A percentile compares a stretch with the other conserved stretches of the same genome.
Conservation (phyloP, 1,140 invertebrate genomes). For the Littorina saxatilis region DNA sequence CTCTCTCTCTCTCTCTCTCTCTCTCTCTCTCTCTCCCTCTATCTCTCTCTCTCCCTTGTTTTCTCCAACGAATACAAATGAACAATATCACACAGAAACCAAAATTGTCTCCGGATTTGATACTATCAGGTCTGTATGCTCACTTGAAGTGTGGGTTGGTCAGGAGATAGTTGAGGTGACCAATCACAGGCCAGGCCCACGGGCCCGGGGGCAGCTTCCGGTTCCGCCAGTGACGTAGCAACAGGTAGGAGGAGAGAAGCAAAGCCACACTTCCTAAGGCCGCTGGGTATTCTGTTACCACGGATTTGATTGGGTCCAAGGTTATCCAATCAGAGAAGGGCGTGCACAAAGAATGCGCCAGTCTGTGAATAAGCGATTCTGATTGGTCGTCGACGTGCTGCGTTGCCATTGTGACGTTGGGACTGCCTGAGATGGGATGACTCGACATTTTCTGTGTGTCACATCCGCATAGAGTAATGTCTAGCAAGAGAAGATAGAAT, state of each 20-base stretch:
- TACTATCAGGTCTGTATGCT: too few species aligned
- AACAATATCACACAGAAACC: too few species aligned
- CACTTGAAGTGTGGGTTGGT: slow-evolving; percentile 45
- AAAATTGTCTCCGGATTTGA: too few species aligned
- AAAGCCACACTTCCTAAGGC: too few species aligned
- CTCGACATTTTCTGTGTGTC: too few species aligned
- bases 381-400: neutral
- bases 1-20: too few species aligned
- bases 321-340: neutral
- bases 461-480: too few species aligned
- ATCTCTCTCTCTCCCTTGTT: too few species aligned
- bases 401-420: neutral
- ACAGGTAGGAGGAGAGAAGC: neutral
- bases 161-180: slow-evolving; percentile 52
- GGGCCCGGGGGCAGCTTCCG: slow-evolving; percentile 58
- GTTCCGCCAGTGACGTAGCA: neutral
- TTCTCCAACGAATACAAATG: too few species aligned
- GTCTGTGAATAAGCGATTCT: neutral
- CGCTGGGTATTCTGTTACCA: neutral
- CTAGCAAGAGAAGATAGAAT: too few species aligned
- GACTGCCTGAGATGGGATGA: too few species aligned
- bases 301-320: neutral
- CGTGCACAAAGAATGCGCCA: neutral
- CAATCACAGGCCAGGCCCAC: slow-evolving; percentile 54
- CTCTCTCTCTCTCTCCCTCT: too few species aligned